Percentiles rank a stretch among this genome's conserved stretches.
These are phyloP conservation scores for Atta cephalotes DNA, from an alignment of 1,140 invertebrate species.

Conservation along the genomic window DNA sequence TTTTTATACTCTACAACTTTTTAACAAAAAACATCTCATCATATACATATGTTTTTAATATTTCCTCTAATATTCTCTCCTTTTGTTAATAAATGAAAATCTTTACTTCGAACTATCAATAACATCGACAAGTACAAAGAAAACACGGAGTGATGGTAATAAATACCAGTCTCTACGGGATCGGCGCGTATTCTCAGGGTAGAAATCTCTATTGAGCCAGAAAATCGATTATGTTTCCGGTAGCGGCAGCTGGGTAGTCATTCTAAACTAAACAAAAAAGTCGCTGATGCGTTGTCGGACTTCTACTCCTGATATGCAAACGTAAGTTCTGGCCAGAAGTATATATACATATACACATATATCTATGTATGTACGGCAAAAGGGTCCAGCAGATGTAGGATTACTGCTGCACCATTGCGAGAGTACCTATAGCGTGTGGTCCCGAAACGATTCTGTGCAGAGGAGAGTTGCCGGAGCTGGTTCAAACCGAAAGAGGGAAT, in stretches of 20 bases:
- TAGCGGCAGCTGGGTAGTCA: slow-evolving; percentile 60
- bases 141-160: not conserved
- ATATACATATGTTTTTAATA: no score
- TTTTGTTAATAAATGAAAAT: slow-evolving; percentile 10
- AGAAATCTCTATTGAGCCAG: slow-evolving; percentile 41
- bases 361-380: slow-evolving; percentile 59
- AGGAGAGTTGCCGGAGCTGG: slow-evolving; percentile 61
- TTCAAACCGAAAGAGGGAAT: slow-evolving; percentile 60
- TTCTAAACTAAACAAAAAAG: slow-evolving; percentile 69
- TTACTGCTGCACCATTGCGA: slow-evolving; percentile 70
- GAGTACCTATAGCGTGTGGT: slow-evolving; percentile 53
- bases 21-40: not conserved
- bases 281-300: slow-evolving; percentile 64
- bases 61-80: not conserved
- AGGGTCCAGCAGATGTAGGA: slow-evolving; percentile 70
- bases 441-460: slow-evolving; percentile 64
- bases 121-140: not conserved
- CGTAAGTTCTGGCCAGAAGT: slow-evolving; percentile 64
- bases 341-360: slow-evolving; percentile 31
- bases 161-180: slow-evolving; percentile 37
- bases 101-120: not conserved
- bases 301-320: slow-evolving; percentile 74
- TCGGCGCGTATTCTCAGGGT: slow-evolving; percentile 40
- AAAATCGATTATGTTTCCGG: slow-evolving; percentile 70
- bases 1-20: not conserved